Base-by-base conservation (phyloP, 1,140 invertebrate genomes). In the Heliconius himera region DNA sequence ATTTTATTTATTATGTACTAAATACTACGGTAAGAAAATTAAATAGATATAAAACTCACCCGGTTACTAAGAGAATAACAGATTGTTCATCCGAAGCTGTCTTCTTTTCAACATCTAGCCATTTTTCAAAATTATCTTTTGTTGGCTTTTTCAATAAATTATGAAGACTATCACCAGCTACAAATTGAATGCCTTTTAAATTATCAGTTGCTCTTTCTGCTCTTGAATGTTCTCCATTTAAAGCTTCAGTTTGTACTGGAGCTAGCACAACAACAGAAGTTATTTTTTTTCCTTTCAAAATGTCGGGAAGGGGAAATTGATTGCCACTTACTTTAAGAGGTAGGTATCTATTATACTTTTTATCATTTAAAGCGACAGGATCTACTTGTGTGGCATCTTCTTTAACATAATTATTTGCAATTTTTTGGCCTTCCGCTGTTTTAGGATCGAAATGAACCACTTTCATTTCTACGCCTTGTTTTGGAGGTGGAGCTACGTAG, bases 201-300 rank as follows among this genome's bases (percentile, higher is more conserved):
- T 88, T 90, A 76, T 94, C 95, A 3, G 94, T 85, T 49, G 95
- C 91, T 81, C 95, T 88, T 79, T 95, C 93, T 33, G 90, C 82
- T 83, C 95, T 88, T 70, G 82, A 83, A 74, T 93, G 92, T 36
- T 95, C 92, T 9, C 83, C 91, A 29, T 92, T 92, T 81, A 94
- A 81, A 80, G 95, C 95, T 84, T 96, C 96, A 84, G 97, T 96
- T 88, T 97, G 96, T 3, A 98, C 96, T 0, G 97, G 97, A 1
- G 97, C 97, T 75, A 98, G 90, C 8, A 98, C 97, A 3, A 98
- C 97, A 6, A 98, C 97, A 84, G 97, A 97, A 2, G 97, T 96
- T 6, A 98, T 96, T 88, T 96, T 96, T 84, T 96, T 96, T 51
- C 96, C 97, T 83, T 95, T 95, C 13, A 98, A 88, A 26, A 96